A percentile compares a stretch with the other conserved stretches of the same genome.
These are phyloP conservation scores for Hypotaenidia philippensis DNA, from an alignment of 2,797 vertebrate species.

Conservation along the genomic window DNA sequence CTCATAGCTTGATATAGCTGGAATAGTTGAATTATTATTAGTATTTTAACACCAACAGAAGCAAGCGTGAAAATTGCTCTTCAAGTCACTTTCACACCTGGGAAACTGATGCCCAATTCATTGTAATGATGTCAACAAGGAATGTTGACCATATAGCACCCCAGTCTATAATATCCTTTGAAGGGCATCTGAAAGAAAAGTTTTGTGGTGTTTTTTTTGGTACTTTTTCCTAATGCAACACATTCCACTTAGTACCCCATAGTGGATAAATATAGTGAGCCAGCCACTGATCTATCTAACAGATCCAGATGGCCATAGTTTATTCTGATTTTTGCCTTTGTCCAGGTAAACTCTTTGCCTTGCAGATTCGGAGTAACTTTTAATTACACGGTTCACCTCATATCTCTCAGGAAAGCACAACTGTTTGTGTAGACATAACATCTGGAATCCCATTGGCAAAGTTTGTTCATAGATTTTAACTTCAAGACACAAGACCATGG, in stretches of 20 bases:
- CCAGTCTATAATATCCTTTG: not conserved
- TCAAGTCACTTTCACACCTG: not conserved
- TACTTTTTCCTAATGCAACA: not conserved
- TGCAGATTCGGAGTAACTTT: not conserved
- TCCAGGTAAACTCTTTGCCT: not conserved
- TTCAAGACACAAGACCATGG: not conserved
- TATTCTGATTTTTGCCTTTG: not conserved
- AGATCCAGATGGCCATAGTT: not conserved
- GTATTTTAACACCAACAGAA: not conserved
- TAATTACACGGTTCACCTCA: not conserved
- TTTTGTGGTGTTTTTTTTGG: not conserved
- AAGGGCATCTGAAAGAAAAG: not conserved
- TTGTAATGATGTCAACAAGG: not conserved
- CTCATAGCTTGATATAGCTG: not conserved
- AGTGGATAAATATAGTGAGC: not conserved
- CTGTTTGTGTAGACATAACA: not conserved
- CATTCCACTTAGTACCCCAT: not conserved
- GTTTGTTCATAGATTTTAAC: not conserved
- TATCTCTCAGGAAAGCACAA: not conserved
- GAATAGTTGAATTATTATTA: not conserved
- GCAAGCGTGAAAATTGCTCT: not conserved
- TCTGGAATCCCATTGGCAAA: not conserved
- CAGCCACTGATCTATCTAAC: not conserved
- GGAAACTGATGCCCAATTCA: not conserved
- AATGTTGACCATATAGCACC: not conserved